phyloP scores from a whole-genome alignment of 2,797 vertebrate species.

The Mus caroli region DNA sequence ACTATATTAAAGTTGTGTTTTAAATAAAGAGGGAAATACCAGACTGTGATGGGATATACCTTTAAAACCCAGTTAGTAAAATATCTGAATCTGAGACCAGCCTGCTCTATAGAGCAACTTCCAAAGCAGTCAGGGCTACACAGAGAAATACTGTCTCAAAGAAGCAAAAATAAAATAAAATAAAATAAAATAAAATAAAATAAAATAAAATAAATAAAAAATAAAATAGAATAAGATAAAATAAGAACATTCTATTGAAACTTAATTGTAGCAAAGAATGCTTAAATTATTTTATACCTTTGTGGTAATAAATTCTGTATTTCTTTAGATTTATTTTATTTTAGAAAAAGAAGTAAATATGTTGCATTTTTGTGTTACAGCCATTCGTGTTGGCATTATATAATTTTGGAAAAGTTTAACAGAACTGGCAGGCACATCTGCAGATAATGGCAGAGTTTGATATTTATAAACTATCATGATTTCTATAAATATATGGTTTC shows the following conservation, averaged over 20 bases:
- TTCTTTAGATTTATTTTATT: not conserved
- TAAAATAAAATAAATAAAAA: not conserved
- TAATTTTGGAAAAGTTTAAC: constrained; percentile 67
- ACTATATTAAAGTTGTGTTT: not conserved
- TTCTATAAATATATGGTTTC: constrained; percentile 78
- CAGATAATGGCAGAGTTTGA: constrained; percentile 74
- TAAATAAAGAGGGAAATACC: not conserved
- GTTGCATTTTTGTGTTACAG: constrained; percentile 46
- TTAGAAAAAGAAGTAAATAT: not conserved
- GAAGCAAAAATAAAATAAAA: not conserved
- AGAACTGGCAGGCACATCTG: constrained; percentile 76
- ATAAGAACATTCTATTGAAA: not conserved
- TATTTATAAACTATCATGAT: constrained; percentile 79
- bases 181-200: not conserved
- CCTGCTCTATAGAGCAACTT: not conserved
- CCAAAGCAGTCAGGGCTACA: not conserved
- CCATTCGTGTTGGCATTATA: constrained; percentile 15
- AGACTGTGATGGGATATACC: rapidly evolving
- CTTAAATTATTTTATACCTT: not conserved
- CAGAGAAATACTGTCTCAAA: not conserved
- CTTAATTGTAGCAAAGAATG: not conserved
- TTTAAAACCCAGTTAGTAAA: not conserved
- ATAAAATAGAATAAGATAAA: not conserved
- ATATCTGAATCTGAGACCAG: not conserved
- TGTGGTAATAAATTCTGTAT: not conserved